phyloP scores from a whole-genome alignment of 37 sponge, comb jelly and placozoan genomes.

The Geodia barretti region DNA sequence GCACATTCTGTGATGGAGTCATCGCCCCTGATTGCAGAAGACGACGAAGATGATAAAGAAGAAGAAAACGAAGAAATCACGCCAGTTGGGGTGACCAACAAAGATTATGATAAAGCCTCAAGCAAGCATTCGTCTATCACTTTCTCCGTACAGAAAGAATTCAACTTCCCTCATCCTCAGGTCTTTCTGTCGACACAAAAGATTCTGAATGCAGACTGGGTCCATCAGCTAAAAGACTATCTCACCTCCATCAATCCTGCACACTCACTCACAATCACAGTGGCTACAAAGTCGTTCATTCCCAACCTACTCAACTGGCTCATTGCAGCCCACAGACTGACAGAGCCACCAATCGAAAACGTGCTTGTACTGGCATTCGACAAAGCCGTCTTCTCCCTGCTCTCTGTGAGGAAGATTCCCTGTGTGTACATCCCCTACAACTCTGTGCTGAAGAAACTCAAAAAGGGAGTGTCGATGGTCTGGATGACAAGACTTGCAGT shows the following conservation, averaged over 20 bases:
- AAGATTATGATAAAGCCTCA: too few species aligned
- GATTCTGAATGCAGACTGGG: not conserved
- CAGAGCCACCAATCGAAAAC: constrained; percentile 8
- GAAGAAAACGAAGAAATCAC: too few species aligned
- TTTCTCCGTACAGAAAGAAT: not conserved
- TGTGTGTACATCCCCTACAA: not conserved
- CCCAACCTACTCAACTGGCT: constrained; percentile 43
- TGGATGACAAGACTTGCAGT: constrained; percentile 31
- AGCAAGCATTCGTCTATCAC: too few species aligned
- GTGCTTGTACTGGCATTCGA: constrained; percentile 32
- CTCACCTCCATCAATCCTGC: not conserved
- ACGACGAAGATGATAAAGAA: too few species aligned
- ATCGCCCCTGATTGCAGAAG: too few species aligned
- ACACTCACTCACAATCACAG: not conserved
- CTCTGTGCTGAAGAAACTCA: not conserved
- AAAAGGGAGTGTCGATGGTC: not conserved
- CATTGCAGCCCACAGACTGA: not conserved
- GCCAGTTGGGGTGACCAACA: too few species aligned
- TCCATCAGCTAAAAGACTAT: not conserved
- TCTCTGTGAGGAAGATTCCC: not conserved
- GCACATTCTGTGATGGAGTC: too few species aligned
- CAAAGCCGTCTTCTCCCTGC: not conserved
- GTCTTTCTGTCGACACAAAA: not conserved
- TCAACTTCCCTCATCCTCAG: not conserved
- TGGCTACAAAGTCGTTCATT: constrained; percentile 3